These are phyloP conservation scores for Mimachlamys varia DNA, from an alignment of 2,888 invertebrate genomes.

Conservation along the genomic window DNA sequence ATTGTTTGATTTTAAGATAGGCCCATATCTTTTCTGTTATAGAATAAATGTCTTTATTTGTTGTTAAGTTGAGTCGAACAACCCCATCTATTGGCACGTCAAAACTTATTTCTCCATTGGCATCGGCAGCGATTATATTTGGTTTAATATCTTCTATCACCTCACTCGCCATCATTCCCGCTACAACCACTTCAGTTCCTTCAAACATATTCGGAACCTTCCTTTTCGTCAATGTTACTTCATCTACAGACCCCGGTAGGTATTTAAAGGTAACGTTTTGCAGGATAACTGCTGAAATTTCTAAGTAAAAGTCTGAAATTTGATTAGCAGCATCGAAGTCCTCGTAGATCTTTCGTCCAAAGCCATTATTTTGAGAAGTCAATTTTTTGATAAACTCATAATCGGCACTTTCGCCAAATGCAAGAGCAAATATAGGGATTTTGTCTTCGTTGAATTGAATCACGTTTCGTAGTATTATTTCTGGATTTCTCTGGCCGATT, in stretches of 20 bases:
- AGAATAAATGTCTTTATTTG: slow-evolving; percentile 47
- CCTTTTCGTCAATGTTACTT: slow-evolving; percentile 58
- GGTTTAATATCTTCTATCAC: slow-evolving; percentile 41
- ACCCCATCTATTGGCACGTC: neutral
- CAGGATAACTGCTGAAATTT: slow-evolving; percentile 88
- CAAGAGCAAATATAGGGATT: slow-evolving; percentile 66
- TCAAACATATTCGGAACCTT: slow-evolving; percentile 63
- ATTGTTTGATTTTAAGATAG: slow-evolving; percentile 70
- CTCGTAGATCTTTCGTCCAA: slow-evolving; percentile 89
- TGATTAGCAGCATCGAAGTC: slow-evolving; percentile 88
- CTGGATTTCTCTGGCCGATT: slow-evolving; percentile 74
- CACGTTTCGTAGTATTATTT: slow-evolving; percentile 70
- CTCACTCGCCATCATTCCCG: slow-evolving; percentile 46
- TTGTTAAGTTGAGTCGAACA: slow-evolving; percentile 42
- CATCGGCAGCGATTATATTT: slow-evolving; percentile 39
- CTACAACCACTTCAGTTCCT: slow-evolving; percentile 68
- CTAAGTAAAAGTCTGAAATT: slow-evolving; percentile 84
- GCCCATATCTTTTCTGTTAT: slow-evolving; percentile 75
- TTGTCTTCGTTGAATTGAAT: slow-evolving; percentile 58
- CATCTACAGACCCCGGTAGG: slow-evolving; percentile 71
- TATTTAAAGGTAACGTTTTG: slow-evolving; percentile 88
- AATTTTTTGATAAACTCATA: slow-evolving; percentile 66
- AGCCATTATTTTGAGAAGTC: slow-evolving; percentile 86
- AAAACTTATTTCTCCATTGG: neutral
- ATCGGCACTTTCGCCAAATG: slow-evolving; percentile 68